Conservation (phyloP, 2,888 invertebrate species). For the Macrophya alboannulata region DNA sequence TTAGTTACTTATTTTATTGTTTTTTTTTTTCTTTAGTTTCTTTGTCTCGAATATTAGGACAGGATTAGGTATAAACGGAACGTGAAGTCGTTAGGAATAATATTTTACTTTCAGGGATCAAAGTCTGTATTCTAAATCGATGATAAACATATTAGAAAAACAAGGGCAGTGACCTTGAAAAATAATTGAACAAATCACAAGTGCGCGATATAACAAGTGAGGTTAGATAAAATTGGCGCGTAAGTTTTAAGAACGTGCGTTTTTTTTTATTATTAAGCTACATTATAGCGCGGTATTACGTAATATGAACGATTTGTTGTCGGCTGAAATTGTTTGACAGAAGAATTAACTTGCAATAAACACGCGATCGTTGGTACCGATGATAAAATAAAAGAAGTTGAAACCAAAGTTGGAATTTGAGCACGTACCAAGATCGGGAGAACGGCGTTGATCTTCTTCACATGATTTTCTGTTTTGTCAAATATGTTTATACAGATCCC, state of each 20-base stretch:
- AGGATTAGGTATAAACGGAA: background rate
- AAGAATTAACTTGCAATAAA: slow-evolving; percentile 20
- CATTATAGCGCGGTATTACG: background rate
- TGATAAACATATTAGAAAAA: background rate
- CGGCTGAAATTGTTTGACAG: background rate
- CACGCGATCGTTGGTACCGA: slow-evolving; percentile 20
- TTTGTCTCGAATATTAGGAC: background rate
- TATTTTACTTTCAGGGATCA: background rate
- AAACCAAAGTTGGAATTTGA: background rate
- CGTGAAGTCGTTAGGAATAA: background rate
- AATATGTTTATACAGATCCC: slow-evolving; percentile 75
- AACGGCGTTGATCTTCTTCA: slow-evolving; percentile 76
- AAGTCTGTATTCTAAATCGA: background rate
- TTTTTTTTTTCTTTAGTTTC: background rate
- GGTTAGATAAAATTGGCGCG: slow-evolving; percentile 54
- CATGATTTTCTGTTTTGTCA: slow-evolving; percentile 72
- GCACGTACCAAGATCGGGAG: slow-evolving; percentile 76
- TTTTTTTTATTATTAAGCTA: background rate
- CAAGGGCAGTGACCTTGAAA: slow-evolving; percentile 42
- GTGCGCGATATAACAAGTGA: slow-evolving; percentile 36
- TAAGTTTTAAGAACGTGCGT: slow-evolving; percentile 27
- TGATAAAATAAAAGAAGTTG: background rate
- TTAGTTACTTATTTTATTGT: background rate
- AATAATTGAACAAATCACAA: slow-evolving; percentile 14
- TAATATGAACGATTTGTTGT: background rate